Conservation (phyloP, 2,888 invertebrate genomes). For the Dascillus cervinus region DNA sequence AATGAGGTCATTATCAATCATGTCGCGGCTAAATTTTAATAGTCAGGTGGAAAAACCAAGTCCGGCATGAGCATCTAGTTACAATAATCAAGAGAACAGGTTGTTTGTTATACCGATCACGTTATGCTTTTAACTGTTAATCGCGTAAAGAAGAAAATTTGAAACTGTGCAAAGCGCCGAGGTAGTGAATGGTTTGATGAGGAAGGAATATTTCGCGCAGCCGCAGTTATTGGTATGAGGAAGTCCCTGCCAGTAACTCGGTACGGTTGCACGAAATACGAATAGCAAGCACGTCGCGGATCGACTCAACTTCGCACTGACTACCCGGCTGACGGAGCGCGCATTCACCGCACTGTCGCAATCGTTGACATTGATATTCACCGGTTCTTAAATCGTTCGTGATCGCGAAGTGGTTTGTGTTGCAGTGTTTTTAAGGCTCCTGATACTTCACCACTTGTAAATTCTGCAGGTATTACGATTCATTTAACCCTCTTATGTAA, state of each 20-base stretch:
- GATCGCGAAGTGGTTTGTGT: slow-evolving; percentile 7
- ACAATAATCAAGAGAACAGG: too few relatives aligned
- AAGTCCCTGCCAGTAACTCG: slow-evolving; percentile 18
- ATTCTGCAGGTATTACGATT: neutral
- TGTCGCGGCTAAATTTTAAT: too few relatives aligned
- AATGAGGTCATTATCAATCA: too few relatives aligned
- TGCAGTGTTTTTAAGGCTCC: slow-evolving; percentile 3
- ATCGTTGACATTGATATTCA: slow-evolving; percentile 14
- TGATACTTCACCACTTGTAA: neutral
- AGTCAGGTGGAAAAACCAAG: too few relatives aligned
- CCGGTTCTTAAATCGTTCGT: slow-evolving; percentile 9
- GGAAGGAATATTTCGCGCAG: slow-evolving; percentile 39
- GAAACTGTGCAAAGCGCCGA: too few relatives aligned
- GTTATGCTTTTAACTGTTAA: too few relatives aligned
- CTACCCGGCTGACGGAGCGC: slow-evolving; percentile 10
- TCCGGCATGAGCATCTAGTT: too few relatives aligned
- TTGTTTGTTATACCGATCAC: too few relatives aligned
- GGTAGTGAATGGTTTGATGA: slow-evolving; percentile 60
- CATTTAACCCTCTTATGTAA: too few relatives aligned
- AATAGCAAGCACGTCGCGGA: slow-evolving; percentile 16
- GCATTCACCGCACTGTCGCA: slow-evolving; percentile 15
- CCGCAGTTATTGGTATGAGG: slow-evolving; percentile 24
- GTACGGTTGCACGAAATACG: slow-evolving; percentile 10
- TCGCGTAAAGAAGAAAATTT: too few relatives aligned
- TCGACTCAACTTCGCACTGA: slow-evolving; percentile 10